Conservation (phyloP, 2,888 invertebrate genomes). For the Hylaea fasciaria region DNA sequence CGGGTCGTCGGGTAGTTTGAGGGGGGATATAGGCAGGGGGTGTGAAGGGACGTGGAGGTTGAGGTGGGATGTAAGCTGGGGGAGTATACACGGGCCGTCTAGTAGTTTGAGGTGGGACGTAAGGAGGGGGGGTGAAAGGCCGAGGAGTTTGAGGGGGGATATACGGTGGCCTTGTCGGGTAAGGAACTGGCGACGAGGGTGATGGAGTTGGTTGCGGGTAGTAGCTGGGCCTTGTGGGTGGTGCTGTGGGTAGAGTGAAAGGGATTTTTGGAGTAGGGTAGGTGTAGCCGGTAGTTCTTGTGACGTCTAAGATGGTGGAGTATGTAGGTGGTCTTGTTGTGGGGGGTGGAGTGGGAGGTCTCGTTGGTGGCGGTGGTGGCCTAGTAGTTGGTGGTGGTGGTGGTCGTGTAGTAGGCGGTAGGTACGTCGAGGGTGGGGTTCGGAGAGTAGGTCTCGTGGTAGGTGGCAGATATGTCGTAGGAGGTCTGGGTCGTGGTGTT, state of each 20-base stretch:
- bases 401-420: slow-evolving; percentile 43
- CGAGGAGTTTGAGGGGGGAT: slow-evolving; percentile 40
- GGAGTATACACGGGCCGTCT: slow-evolving; percentile 45
- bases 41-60: slow-evolving; percentile 31
- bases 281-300: slow-evolving; percentile 61
- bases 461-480: slow-evolving; percentile 42
- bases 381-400: slow-evolving; percentile 39
- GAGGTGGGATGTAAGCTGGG: slow-evolving; percentile 47
- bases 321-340: slow-evolving; percentile 48
- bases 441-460: slow-evolving; percentile 33
- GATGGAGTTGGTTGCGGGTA: slow-evolving; percentile 31
- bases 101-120: slow-evolving; percentile 43
- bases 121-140: slow-evolving; percentile 38
- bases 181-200: slow-evolving; percentile 42
- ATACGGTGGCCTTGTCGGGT: slow-evolving; percentile 32
- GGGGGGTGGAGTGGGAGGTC: slow-evolving; percentile 42
- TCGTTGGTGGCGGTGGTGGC: slow-evolving; percentile 41
- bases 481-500: slow-evolving; percentile 40
- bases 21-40: slow-evolving; percentile 44
- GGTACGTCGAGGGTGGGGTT: slow-evolving; percentile 29
- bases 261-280: slow-evolving; percentile 61
- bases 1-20: slow-evolving; percentile 38
- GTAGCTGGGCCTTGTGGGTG: slow-evolving; percentile 32
- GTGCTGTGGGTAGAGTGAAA: slow-evolving; percentile 58
- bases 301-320: slow-evolving; percentile 43